Percentiles rank a stretch among this genome's conserved stretches.
Conservation (phyloP, 2,113 vertebrate genomes). For the Nibea coibor region DNA sequence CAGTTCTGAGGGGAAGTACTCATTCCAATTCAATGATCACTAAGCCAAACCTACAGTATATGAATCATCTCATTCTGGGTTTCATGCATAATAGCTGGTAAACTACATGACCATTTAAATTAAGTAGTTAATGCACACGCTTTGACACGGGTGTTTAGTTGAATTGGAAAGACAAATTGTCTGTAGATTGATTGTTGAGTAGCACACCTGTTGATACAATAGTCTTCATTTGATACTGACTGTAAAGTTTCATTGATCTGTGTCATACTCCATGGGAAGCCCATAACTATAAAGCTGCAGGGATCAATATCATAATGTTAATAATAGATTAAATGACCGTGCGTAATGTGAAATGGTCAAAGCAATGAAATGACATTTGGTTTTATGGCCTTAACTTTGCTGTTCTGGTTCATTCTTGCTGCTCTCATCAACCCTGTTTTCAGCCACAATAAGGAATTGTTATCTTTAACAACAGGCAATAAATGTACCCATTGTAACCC, state of each 20-base stretch:
- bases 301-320: neutral
- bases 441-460: neutral
- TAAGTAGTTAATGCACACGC: constrained; percentile 7
- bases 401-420: neutral
- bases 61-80: constrained; percentile 10
- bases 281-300: neutral
- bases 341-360: neutral
- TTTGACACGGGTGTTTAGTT: constrained; percentile 3
- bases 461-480: neutral
- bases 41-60: constrained; percentile 9
- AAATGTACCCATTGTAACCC: neutral
- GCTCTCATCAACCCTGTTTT: neutral
- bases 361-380: no score
- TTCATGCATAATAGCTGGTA: constrained; percentile 16
- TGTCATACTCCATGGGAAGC: neutral
- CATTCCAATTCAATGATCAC: constrained; percentile 19
- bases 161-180: constrained; percentile 13
- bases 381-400: neutral
- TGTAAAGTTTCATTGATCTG: neutral
- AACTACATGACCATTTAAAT: constrained; percentile 19
- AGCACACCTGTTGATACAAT: no score
- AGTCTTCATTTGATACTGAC: neutral
- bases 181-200: neutral
- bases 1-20: neutral
- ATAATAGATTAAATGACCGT: neutral